These are phyloP conservation scores for Pristionchus exspectatus DNA, from an alignment of 2,888 invertebrate species.

Conservation along the genomic window DNA sequence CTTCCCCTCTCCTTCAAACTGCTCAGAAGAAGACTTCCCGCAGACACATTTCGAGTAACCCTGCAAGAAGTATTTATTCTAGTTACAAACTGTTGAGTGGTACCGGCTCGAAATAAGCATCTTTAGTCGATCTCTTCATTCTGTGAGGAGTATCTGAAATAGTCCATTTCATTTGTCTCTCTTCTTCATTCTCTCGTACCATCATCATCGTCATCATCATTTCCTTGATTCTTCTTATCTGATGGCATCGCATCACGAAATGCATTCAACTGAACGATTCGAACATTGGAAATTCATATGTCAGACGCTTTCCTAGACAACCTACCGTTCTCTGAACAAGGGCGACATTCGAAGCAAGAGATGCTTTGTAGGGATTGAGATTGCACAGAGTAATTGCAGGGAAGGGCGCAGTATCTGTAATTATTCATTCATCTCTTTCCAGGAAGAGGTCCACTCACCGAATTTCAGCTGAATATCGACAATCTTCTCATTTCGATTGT, in stretches of 20 bases:
- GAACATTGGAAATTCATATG: not conserved
- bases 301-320: not conserved
- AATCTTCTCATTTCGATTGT: slow-evolving; percentile 74
- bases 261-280: slow-evolving; percentile 58
- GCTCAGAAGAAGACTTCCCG: slow-evolving; percentile 34
- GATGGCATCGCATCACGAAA: slow-evolving; percentile 56
- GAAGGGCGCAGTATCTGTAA: slow-evolving; percentile 68
- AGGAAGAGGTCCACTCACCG: slow-evolving; percentile 58
- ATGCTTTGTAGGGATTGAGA: slow-evolving; percentile 75
- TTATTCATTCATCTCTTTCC: not conserved
- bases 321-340: slow-evolving; percentile 73
- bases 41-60: slow-evolving; percentile 53
- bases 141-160: not conserved
- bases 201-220: not conserved
- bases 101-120: slow-evolving; percentile 53
- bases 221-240: slow-evolving; percentile 29
- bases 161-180: too few species aligned
- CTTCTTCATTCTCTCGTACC: not conserved
- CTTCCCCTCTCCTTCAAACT: slow-evolving; percentile 20
- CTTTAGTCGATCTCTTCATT: not conserved
- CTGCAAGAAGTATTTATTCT: not conserved
- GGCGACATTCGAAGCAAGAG: slow-evolving; percentile 72
- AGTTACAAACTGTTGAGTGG: not conserved
- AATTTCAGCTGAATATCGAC: slow-evolving; percentile 76
- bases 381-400: slow-evolving; percentile 77